Conservation (phyloP, 2,888 invertebrate species). For the Apamea sordens region DNA sequence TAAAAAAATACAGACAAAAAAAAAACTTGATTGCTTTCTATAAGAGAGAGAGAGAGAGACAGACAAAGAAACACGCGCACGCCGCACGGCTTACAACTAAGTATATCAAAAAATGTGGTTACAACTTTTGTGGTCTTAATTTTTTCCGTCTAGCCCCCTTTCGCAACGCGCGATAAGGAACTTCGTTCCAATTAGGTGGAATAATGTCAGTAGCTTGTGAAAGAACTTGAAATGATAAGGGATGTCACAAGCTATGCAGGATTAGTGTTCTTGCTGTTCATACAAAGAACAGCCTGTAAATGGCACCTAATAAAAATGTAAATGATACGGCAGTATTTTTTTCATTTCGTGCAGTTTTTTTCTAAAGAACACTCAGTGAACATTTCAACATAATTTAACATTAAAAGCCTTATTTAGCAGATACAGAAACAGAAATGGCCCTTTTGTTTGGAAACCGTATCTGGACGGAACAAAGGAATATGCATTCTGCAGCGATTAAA, state of each 20-base stretch:
- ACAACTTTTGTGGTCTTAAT: too few species aligned
- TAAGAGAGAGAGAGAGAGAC: too few species aligned
- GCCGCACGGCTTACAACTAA: too few species aligned
- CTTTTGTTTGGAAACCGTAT: constrained; percentile 44
- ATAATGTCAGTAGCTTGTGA: background rate
- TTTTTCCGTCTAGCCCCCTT: too few species aligned
- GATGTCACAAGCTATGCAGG: background rate
- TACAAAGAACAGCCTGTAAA: background rate
- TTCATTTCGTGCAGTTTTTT: constrained; percentile 15
- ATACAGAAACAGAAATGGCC: constrained; percentile 36
- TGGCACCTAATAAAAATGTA: background rate
- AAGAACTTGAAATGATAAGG: background rate
- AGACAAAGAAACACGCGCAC: too few species aligned
- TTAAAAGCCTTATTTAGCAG: constrained; percentile 42
- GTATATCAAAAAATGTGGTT: too few species aligned
- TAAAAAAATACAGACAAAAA: too few species aligned
- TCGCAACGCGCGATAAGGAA: too few species aligned
- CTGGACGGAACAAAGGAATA: constrained; percentile 50
- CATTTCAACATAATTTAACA: constrained; percentile 3
- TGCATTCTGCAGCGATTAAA: constrained; percentile 46
- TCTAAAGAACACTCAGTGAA: constrained; percentile 12
- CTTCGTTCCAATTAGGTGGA: background rate
- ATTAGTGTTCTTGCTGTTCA: background rate
- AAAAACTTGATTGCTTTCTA: too few species aligned
- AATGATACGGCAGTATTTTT: constrained; percentile 1